phyloP scores from a whole-genome alignment of 2,888 invertebrate species.

The Ochropleura plecta region DNA sequence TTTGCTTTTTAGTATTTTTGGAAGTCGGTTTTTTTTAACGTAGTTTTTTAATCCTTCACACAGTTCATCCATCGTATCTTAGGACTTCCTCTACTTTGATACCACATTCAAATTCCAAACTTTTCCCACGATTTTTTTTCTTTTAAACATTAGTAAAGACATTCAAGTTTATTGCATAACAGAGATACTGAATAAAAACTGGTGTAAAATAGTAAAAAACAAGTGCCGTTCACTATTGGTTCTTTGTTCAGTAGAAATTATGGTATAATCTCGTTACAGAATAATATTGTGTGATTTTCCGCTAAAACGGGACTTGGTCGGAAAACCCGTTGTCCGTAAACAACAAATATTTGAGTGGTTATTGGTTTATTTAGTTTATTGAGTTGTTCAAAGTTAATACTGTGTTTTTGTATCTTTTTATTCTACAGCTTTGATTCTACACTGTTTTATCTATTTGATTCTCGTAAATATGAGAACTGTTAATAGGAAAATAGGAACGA shows the following conservation, averaged over 20 bases:
- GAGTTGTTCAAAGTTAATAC: constrained; percentile 15
- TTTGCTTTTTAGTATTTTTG: no score
- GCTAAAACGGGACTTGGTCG: constrained; percentile 15
- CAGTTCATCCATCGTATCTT: no score
- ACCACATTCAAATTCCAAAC: no score
- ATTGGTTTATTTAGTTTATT: constrained; percentile 45
- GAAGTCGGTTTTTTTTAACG: no score
- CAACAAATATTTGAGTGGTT: constrained; percentile 48
- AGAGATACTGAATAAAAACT: not conserved
- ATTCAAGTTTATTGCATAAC: no score
- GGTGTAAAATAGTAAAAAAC: not conserved
- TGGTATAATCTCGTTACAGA: constrained; percentile 29
- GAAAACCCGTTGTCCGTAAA: constrained; percentile 33
- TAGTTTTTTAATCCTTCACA: no score
- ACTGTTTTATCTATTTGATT: not conserved
- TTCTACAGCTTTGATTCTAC: constrained; percentile 8
- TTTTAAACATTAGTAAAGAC: no score
- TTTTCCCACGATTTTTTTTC: no score
- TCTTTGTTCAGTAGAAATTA: constrained; percentile 36
- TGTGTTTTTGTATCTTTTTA: not conserved
- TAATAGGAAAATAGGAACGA: constrained; percentile 55
- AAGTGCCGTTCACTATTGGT: not conserved
- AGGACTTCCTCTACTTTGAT: no score
- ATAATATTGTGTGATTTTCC: constrained; percentile 31
- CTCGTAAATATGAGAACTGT: constrained; percentile 39